Percentiles rank a stretch among this genome's conserved stretches.
phyloP scores from a whole-genome alignment of 2,113 vertebrate species.

The Condylura cristata region DNA sequence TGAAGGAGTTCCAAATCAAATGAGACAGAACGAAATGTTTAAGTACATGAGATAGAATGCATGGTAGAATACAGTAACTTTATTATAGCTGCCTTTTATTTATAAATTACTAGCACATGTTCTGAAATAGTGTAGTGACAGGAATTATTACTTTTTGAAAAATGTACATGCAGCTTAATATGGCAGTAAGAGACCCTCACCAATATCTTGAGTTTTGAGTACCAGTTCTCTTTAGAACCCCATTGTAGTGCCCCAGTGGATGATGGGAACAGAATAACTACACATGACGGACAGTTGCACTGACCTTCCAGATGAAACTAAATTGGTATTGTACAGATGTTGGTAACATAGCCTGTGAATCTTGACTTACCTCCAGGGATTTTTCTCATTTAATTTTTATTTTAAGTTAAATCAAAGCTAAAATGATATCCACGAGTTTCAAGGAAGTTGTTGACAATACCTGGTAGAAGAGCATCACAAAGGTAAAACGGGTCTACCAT shows the following conservation, averaged over 20 bases:
- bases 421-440: background rate
- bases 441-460: background rate
- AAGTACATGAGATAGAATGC: background rate
- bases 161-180: conserved; percentile 7
- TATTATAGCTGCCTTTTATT: background rate
- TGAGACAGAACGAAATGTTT: background rate
- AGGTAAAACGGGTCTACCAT: background rate
- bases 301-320: background rate
- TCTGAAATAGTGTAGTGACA: background rate
- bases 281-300: background rate
- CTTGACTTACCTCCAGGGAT: background rate
- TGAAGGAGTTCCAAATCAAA: background rate
- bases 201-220: background rate
- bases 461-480: background rate
- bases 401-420: background rate
- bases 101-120: background rate
- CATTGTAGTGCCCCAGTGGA: background rate
- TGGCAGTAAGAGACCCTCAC: background rate
- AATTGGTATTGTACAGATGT: background rate
- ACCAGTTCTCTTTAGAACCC: background rate
- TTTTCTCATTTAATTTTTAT: background rate
- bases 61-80: background rate
- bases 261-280: no score
- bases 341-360: background rate
- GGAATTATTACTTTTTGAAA: background rate